These are phyloP conservation scores for Aleiodes sp. DNA, from an alignment of 1,140 invertebrate genomes.

Conservation along the genomic window DNA sequence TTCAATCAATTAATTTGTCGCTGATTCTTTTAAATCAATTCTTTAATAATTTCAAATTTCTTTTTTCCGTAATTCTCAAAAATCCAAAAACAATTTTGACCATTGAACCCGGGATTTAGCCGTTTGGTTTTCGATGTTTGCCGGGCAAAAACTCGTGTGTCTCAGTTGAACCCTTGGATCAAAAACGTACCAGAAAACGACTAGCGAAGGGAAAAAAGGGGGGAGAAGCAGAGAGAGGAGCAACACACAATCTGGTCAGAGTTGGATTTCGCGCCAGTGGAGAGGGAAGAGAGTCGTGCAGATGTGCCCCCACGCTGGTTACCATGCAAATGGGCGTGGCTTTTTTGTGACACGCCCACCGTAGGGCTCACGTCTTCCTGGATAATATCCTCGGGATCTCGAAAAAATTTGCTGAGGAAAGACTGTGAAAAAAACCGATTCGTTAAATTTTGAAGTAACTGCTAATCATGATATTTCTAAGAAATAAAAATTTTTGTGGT, in stretches of 20 bases:
- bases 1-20: too few species aligned
- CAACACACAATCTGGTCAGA: slow-evolving; percentile 10
- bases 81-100: too few species aligned
- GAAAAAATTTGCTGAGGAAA: neutral
- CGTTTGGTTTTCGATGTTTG: neutral
- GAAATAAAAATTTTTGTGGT: too few species aligned
- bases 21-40: too few species aligned
- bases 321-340: neutral
- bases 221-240: slow-evolving; percentile 11
- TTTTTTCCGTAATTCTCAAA: too few species aligned
- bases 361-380: neutral
- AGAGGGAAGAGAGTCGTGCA: neutral
- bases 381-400: neutral
- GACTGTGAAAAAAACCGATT: neutral
- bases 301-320: slow-evolving; percentile 3
- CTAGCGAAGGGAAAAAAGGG: slow-evolving; percentile 3
- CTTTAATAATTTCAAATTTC: too few species aligned
- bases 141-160: neutral
- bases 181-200: neutral
- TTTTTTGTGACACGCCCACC: neutral
- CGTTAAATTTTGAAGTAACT: neutral
- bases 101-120: neutral
- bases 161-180: neutral
- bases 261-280: too few species aligned
- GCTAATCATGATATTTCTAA: neutral